A percentile compares a stretch with the other conserved stretches of the same genome.
These are phyloP conservation scores for Drosophila guanche DNA, from an alignment of 1,140 invertebrate species.

Conservation along the genomic window DNA sequence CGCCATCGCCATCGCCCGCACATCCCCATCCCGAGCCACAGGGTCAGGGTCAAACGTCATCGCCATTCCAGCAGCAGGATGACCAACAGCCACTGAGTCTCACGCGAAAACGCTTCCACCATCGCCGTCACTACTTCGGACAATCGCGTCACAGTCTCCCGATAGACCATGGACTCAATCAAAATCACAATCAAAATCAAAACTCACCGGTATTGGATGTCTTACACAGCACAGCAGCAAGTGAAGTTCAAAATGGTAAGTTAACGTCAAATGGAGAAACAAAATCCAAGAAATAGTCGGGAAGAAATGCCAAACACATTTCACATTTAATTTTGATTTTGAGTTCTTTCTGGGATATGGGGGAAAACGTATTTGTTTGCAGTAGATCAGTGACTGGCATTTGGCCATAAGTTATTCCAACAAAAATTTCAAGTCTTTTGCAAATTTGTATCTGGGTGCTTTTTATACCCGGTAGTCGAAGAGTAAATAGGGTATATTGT, in stretches of 20 bases:
- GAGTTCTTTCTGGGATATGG: too few relatives aligned
- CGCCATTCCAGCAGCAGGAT: constrained; percentile 10
- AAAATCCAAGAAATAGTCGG: background rate
- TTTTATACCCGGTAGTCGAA: too few relatives aligned
- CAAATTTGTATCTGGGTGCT: too few relatives aligned
- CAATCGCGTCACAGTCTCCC: constrained; percentile 65
- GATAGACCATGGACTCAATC: too few relatives aligned
- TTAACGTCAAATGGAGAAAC: background rate
- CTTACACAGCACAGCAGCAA: constrained; percentile 19
- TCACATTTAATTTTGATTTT: too few relatives aligned
- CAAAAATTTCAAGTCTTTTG: too few relatives aligned
- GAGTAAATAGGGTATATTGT: too few relatives aligned
- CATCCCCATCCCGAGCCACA: constrained; percentile 80
- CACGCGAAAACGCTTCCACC: constrained; percentile 75
- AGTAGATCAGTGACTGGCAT: too few relatives aligned
- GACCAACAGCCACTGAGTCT: constrained; percentile 66
- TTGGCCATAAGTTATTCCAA: too few relatives aligned
- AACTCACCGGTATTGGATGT: constrained; percentile 40
- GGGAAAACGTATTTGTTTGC: too few relatives aligned
- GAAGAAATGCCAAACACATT: too few relatives aligned
- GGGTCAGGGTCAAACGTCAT: constrained; percentile 37
- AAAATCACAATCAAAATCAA: constrained; percentile 35
- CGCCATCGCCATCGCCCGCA: constrained; percentile 35
- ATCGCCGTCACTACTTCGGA: constrained; percentile 79
- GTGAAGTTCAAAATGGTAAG: constrained; percentile 78